These are phyloP conservation scores for Schrankia costaestrigalis DNA, from an alignment of 2,888 invertebrate species.

Conservation along the genomic window DNA sequence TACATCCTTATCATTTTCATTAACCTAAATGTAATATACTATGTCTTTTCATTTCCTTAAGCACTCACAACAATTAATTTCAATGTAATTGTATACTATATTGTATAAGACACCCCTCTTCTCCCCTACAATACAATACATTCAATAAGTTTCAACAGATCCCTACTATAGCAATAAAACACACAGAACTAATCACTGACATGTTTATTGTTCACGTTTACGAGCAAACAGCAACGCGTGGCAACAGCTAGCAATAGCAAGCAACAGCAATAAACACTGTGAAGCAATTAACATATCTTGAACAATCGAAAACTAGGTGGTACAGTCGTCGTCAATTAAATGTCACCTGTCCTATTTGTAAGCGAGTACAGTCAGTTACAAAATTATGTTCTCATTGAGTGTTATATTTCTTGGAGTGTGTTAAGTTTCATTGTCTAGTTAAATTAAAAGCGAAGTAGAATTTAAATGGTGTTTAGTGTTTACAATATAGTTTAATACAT, in stretches of 20 bases:
- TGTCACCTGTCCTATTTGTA: constrained; percentile 10
- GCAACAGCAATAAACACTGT: constrained; percentile 20
- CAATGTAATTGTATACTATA: no score
- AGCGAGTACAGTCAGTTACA: constrained; percentile 7
- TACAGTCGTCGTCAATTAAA: constrained; percentile 12
- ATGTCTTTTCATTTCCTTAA: no score
- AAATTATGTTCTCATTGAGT: constrained; percentile 11
- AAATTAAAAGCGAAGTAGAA: no score
- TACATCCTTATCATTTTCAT: no score
- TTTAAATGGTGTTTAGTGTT: background rate
- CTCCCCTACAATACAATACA: background rate
- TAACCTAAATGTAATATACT: no score
- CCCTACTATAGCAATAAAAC: background rate
- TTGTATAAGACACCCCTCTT: no score
- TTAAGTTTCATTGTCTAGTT: no score
- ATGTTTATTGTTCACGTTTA: constrained; percentile 7
- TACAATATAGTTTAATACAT: no score
- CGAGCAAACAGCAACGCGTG: no score
- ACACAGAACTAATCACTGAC: constrained; percentile 2
- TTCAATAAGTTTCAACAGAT: background rate
- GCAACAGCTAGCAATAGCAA: constrained; percentile 2
- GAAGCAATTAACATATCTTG: constrained; percentile 34
- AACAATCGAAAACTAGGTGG: constrained; percentile 44
- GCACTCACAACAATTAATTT: no score
- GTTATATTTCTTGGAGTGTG: constrained; percentile 5